A percentile compares a stretch with the other conserved stretches of the same genome.
Conservation (phyloP, 1,140 invertebrate genomes). For the Drosophila lacteicornis region DNA sequence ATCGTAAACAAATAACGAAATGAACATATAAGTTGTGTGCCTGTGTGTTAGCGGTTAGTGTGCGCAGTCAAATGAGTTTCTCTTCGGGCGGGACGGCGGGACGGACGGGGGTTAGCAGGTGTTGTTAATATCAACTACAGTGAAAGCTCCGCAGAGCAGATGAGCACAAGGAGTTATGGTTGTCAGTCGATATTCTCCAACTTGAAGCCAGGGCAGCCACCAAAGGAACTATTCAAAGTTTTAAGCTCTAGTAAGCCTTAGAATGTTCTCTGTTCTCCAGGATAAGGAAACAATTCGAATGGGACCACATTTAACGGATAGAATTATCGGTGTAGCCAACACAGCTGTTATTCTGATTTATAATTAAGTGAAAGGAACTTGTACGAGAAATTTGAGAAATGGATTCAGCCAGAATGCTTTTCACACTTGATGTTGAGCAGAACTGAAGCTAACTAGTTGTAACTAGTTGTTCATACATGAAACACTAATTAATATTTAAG, state of each 20-base stretch:
- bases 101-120: constrained; percentile 19
- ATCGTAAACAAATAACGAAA: constrained; percentile 80
- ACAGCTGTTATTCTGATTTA: too few relatives aligned
- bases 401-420: too few relatives aligned
- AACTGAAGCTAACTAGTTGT: background rate
- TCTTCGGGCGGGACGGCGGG: constrained; percentile 12
- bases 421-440: background rate
- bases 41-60: constrained; percentile 70
- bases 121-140: constrained; percentile 42
- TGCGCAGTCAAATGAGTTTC: constrained; percentile 51
- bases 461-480: too few relatives aligned
- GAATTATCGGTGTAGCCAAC: background rate
- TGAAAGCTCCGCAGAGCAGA: constrained; percentile 29
- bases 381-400: background rate
- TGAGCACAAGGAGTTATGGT: background rate
- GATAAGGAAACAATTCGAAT: background rate
- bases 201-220: background rate
- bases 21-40: constrained; percentile 80
- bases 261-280: background rate
- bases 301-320: too few relatives aligned
- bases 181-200: background rate
- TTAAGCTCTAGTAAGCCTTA: background rate
- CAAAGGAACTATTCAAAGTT: background rate
- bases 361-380: background rate
- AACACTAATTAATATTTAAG: too few relatives aligned